phyloP scores from a whole-genome alignment of 2,113 vertebrate species.

The Tricholaema leucomelas region DNA sequence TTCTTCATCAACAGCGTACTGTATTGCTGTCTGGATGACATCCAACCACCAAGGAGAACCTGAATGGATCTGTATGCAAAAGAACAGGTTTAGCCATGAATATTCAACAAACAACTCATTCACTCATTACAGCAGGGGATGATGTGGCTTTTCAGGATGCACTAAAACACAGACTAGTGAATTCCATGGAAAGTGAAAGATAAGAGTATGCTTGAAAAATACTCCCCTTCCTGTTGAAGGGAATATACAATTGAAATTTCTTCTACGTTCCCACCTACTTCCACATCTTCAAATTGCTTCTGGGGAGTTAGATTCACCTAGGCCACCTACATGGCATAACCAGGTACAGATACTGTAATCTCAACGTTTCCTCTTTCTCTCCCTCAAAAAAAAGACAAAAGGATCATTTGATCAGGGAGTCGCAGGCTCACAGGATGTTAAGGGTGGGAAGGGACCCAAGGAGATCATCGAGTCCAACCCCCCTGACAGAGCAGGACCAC shows the following conservation, averaged over 20 bases:
- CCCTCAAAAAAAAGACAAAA: background rate
- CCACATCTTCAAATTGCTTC: background rate
- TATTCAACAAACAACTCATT: background rate
- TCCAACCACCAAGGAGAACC: slow-evolving; percentile 95
- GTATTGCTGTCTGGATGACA: slow-evolving; percentile 86
- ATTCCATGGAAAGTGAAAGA: background rate
- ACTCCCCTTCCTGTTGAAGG: background rate
- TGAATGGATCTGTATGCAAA: slow-evolving; percentile 68
- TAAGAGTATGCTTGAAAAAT: background rate
- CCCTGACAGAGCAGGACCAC: no score
- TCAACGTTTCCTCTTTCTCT: background rate
- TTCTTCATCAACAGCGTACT: slow-evolving; percentile 88
- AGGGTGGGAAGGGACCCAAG: no score
- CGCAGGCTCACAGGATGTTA: no score
- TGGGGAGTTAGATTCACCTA: background rate
- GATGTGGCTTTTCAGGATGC: background rate
- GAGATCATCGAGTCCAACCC: no score
- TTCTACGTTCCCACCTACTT: background rate
- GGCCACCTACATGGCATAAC: background rate
- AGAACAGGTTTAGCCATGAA: background rate
- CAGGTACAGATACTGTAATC: background rate
- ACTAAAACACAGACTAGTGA: background rate
- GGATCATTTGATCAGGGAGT: background rate
- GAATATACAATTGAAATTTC: background rate
- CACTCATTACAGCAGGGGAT: background rate